A percentile compares a stretch with the other conserved stretches of the same genome.
phyloP scores from a whole-genome alignment of 2,888 invertebrate genomes.

The Troglohyphantes excavatus region DNA sequence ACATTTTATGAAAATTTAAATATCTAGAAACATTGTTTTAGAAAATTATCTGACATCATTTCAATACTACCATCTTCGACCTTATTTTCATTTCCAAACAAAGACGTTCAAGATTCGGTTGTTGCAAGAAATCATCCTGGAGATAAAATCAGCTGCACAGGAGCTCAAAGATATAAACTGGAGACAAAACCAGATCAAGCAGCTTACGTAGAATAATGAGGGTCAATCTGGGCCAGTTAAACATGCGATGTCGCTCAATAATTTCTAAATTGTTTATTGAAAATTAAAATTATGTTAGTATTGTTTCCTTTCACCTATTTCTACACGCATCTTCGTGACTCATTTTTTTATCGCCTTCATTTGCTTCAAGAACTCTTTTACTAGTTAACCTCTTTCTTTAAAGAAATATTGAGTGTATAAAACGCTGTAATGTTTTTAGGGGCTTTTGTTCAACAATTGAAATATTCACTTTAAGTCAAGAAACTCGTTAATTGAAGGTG shows the following conservation, averaged over 20 bases:
- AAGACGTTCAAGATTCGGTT: neutral
- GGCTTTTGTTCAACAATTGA: too few species aligned
- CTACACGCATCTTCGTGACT: neutral
- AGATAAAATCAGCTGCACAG: neutral
- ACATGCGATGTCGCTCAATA: neutral
- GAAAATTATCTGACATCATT: too few species aligned
- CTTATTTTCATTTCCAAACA: neutral
- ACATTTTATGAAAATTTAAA: too few species aligned
- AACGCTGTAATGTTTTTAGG: too few species aligned
- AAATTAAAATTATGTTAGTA: neutral
- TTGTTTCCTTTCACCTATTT: neutral
- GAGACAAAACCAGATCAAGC: neutral
- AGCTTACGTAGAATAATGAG: neutral
- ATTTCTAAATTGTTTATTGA: neutral
- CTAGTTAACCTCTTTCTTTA: neutral
- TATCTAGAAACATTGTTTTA: too few species aligned
- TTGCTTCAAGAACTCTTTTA: neutral
- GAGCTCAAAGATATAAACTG: neutral
- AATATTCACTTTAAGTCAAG: too few species aligned
- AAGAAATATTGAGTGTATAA: too few species aligned
- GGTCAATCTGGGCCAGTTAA: constrained; percentile 1
- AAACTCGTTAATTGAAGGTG: too few species aligned
- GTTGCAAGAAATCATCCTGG: neutral
- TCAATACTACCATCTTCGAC: neutral
- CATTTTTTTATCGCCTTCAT: neutral